phyloP scores from a whole-genome alignment of 2,797 vertebrate species.

The Leptodactylus fallax region DNA sequence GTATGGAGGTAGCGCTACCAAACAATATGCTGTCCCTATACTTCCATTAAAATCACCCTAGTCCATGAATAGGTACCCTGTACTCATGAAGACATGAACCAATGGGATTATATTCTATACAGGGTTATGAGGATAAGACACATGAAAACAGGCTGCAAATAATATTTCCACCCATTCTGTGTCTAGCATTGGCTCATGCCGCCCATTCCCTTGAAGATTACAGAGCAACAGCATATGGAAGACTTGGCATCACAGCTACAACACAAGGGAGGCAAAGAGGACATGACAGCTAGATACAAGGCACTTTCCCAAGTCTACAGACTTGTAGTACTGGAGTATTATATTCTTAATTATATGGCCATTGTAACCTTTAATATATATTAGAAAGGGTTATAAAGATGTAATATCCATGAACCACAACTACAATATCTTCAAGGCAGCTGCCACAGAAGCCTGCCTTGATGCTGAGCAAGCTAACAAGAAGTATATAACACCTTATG shows the following conservation, averaged over 20 bases:
- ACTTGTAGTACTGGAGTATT: neutral
- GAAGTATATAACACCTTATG: neutral
- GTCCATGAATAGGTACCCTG: too few species aligned
- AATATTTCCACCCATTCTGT: neutral
- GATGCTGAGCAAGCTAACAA: neutral
- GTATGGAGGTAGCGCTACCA: too few species aligned
- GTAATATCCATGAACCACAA: neutral
- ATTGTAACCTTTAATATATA: neutral
- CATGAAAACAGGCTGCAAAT: neutral
- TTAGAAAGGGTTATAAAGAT: neutral
- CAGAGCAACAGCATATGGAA: constrained; percentile 17
- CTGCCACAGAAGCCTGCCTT: neutral
- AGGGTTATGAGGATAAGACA: neutral
- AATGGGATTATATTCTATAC: neutral
- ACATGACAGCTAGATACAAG: neutral
- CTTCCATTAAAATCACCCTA: too few species aligned
- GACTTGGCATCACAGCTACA: constrained; percentile 6
- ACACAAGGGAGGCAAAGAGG: neutral
- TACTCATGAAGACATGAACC: too few species aligned
- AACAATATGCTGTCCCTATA: too few species aligned
- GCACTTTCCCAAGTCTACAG: neutral
- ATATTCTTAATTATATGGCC: neutral
- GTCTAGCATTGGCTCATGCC: constrained; percentile 4
- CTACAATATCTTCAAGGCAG: neutral
- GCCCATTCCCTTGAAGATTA: neutral